phyloP scores from a whole-genome alignment of 2,113 vertebrate species.

The Heliornis fulica region DNA sequence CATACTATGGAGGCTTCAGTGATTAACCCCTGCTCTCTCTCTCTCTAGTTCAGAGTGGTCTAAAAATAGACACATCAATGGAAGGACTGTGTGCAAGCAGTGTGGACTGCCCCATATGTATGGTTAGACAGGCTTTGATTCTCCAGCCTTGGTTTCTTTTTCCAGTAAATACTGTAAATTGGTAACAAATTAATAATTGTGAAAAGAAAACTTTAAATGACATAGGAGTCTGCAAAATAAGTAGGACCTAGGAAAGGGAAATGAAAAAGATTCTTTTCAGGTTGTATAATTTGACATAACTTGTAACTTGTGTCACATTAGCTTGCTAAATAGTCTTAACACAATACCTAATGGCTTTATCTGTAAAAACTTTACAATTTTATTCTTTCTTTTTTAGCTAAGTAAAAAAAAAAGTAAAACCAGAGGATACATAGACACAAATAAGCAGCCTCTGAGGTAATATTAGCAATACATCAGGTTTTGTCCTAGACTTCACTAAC shows the following conservation, averaged over 20 bases:
- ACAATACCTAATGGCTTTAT: neutral
- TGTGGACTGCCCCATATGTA: neutral
- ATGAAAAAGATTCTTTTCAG: neutral
- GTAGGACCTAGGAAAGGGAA: neutral
- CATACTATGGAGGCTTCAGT: neutral
- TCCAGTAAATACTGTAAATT: neutral
- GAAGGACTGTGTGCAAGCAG: neutral
- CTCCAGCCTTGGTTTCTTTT: neutral
- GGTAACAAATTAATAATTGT: neutral
- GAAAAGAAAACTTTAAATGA: neutral
- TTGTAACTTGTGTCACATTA: neutral
- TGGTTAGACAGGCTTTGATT: neutral
- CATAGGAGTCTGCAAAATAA: neutral
- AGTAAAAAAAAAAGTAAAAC: neutral
- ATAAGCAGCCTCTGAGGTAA: neutral
- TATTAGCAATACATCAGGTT: neutral
- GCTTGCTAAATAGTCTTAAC: neutral
- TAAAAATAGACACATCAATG: neutral
- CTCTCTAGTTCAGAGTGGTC: neutral
- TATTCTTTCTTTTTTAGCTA: neutral
- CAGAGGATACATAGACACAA: neutral
- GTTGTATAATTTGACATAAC: neutral
- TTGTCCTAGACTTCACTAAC: neutral
- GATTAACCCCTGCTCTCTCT: neutral
- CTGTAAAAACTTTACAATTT: neutral